These are phyloP conservation scores for Drosophila lacertosa DNA, from an alignment of 1,140 invertebrate species.

Conservation along the genomic window DNA sequence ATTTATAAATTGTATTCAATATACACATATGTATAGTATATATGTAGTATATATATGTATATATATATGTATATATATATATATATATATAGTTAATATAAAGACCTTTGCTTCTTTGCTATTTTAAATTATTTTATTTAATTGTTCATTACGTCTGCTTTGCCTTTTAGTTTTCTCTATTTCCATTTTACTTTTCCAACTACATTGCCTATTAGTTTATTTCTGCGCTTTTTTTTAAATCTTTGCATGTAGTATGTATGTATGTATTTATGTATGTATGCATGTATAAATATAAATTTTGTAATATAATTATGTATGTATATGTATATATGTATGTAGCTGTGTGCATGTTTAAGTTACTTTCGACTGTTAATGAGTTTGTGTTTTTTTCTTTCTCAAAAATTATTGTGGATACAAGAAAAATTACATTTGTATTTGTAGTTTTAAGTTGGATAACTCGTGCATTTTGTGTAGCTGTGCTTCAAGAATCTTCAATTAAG, in stretches of 20 bases:
- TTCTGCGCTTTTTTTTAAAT: constrained; percentile 61
- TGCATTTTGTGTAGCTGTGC: constrained; percentile 13
- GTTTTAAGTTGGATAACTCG: constrained; percentile 1
- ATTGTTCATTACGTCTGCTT: constrained; percentile 34
- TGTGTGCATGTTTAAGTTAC: constrained; percentile 47
- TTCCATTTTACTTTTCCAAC: constrained; percentile 53
- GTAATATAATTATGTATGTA: constrained; percentile 48
- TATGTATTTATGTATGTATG: constrained; percentile 37
- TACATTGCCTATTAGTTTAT: constrained; percentile 71
- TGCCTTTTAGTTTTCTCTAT: constrained; percentile 21
- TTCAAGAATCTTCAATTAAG: constrained; percentile 1
- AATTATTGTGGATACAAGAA: constrained; percentile 3
- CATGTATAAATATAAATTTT: constrained; percentile 70
- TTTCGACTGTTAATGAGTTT: constrained; percentile 19
- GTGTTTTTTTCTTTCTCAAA: constrained; percentile 15
- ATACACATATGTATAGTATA: constrained; percentile 74
- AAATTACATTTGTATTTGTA: constrained; percentile 15
- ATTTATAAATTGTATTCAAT: constrained; percentile 74
- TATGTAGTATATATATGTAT: constrained; percentile 58
- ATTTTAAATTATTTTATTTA: constrained; percentile 65
- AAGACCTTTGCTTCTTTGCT: constrained; percentile 65
- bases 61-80: constrained; percentile 54
- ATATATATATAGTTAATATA: constrained; percentile 70
- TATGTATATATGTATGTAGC: constrained; percentile 28
- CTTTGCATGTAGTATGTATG: constrained; percentile 19